Base-by-base conservation (phyloP, 2,888 invertebrate genomes). In the Melipona bicolor region DNA sequence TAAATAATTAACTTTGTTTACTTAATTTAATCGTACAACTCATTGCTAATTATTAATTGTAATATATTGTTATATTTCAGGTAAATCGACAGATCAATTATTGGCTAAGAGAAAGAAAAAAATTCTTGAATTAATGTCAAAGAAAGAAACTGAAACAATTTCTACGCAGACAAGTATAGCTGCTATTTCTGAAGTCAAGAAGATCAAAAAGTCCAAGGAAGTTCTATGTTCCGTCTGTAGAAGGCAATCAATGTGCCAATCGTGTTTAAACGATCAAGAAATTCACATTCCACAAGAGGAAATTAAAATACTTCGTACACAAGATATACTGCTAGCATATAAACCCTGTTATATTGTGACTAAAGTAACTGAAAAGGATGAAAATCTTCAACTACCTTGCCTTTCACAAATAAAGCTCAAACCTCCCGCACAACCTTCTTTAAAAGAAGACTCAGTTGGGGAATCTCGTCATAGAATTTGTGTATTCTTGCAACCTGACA, bases 281-380 rank as follows among this genome's bases (percentile, higher is more conserved):
- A 19, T 69, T 4, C 32, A 52, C 4, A 52, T 36, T 5, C 50
- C 74, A 9, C 19, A 6, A 17, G 52, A 79, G 56, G 82, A 81
- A 0, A 24, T 32, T 32, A 83, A 84, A 74, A 77, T 83, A 17
- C 83, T 88, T 19, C 83, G 85, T 49, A 92, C 92, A 0, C 87
- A 87, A 69, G 90, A 92, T 52, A 91, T 92, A 77, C 71, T 92
- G 4, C 52, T 92, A 15, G 85, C 91, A 27, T 90, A 91, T 27
- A 89, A 87, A 61, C 89, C 91, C 3, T 91, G 91, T 61, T 90
- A 89, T 43, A 79, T 89, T 19, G 77, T 88, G 9, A 83, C 87
- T 17, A 87, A 84, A n/a, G 56, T 75, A 21, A 73, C 87, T 0
- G 79, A 87, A 13, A 50, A 71, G 24, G 49, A 76, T 3, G 70